These are phyloP conservation scores for Archaeoteleia sp. DNA, from an alignment of 2,888 invertebrate genomes.

Conservation along the genomic window DNA sequence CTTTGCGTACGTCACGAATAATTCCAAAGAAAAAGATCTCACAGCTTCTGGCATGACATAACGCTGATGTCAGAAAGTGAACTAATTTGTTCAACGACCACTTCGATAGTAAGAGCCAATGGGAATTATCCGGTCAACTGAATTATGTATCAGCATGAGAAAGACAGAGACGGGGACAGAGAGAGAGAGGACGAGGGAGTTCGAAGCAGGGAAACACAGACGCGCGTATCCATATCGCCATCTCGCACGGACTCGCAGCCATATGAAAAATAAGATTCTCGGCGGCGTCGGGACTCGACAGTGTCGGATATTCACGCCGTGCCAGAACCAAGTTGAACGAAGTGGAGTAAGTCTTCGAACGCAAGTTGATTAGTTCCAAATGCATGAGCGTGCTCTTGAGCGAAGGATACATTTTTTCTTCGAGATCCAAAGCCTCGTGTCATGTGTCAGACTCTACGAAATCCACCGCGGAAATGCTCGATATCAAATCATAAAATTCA, in stretches of 20 bases:
- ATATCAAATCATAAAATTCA: conserved; percentile 19
- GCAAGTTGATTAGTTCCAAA: conserved; percentile 44
- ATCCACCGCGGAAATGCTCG: conserved; percentile 24
- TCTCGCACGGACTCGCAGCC: conserved; percentile 1
- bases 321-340: too few relatives aligned
- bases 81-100: too few relatives aligned
- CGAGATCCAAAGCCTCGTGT: conserved; percentile 2
- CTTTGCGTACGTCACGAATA: too few relatives aligned
- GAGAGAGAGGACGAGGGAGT: too few relatives aligned
- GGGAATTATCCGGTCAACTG: too few relatives aligned
- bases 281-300: conserved; percentile 15
- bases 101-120: too few relatives aligned
- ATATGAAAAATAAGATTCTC: conserved; percentile 21
- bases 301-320: conserved; percentile 14
- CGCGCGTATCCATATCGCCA: neutral
- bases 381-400: conserved; percentile 36
- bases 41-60: too few relatives aligned
- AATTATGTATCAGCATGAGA: too few relatives aligned
- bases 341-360: conserved; percentile 1
- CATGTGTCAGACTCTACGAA: conserved; percentile 24
- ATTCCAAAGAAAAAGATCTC: too few relatives aligned
- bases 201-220: too few relatives aligned
- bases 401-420: conserved; percentile 28
- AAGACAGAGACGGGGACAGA: too few relatives aligned
- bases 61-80: too few relatives aligned